Conservation (phyloP, 2,888 invertebrate species). For the Acrocera orbiculus region DNA sequence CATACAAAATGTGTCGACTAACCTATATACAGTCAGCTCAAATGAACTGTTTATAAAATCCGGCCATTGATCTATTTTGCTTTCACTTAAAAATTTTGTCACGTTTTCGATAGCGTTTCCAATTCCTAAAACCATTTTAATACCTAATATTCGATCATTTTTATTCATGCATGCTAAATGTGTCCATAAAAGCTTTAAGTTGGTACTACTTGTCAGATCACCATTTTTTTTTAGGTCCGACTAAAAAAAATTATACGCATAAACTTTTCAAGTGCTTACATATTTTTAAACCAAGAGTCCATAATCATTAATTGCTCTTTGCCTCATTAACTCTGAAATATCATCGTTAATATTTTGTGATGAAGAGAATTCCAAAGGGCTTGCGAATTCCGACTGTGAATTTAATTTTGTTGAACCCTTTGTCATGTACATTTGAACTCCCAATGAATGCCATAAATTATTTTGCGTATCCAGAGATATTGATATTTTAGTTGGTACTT, state of each 20-base stretch:
- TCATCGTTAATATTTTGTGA: conserved; percentile 29
- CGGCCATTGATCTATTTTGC: conserved; percentile 26
- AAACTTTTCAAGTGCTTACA: background rate
- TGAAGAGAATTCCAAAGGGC: conserved; percentile 5
- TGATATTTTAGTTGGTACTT: conserved; percentile 23
- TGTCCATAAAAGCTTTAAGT: conserved; percentile 65
- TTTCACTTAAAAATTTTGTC: conserved; percentile 23
- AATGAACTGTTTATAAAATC: conserved; percentile 27
- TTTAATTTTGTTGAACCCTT: background rate
- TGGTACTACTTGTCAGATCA: conserved; percentile 54
- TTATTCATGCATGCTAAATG: conserved; percentile 21
- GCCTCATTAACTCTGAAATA: conserved; percentile 48
- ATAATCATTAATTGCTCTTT: conserved; percentile 49
- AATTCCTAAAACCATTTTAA: conserved; percentile 28
- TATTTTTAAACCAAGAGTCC: conserved; percentile 44
- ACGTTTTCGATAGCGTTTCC: conserved; percentile 17
- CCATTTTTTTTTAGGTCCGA: conserved; percentile 63
- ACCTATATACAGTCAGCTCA: conserved; percentile 24
- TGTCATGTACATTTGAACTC: background rate
- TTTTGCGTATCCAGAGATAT: conserved; percentile 25
- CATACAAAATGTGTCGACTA: too few species aligned
- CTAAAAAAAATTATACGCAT: conserved; percentile 23
- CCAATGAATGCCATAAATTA: conserved; percentile 14
- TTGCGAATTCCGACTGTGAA: background rate
- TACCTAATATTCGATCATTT: conserved; percentile 46